Conservation (phyloP, 2,888 invertebrate genomes). For the Onthophagus sagittarius region DNA sequence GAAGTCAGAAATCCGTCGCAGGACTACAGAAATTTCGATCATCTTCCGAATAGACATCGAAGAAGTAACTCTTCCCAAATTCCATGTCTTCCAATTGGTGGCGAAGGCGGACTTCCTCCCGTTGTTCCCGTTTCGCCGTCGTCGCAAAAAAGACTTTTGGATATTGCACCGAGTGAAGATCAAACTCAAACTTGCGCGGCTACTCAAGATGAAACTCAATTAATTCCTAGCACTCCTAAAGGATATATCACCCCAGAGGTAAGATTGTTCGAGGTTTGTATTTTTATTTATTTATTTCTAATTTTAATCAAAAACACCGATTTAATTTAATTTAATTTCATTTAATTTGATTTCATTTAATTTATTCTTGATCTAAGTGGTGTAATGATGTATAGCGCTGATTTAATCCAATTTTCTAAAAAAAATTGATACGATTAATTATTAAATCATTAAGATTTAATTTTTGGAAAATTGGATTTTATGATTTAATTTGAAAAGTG, state of each 20-base stretch:
- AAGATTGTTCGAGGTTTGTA: constrained; percentile 33
- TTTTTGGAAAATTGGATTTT: neutral
- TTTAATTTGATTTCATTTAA: too few relatives aligned
- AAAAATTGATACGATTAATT: neutral
- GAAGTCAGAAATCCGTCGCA: constrained; percentile 65
- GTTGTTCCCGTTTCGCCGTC: constrained; percentile 41
- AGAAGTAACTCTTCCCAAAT: constrained; percentile 53
- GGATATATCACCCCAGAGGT: constrained; percentile 48
- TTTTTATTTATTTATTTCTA: neutral
- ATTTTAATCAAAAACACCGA: constrained; percentile 1
- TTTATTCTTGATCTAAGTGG: neutral
- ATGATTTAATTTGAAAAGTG: constrained; percentile 20
- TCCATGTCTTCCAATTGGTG: constrained; percentile 50
- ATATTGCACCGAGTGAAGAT: constrained; percentile 36
- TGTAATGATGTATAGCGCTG: neutral
- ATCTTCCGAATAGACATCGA: constrained; percentile 54
- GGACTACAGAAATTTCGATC: constrained; percentile 73
- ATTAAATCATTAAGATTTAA: neutral
- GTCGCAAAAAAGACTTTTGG: constrained; percentile 39
- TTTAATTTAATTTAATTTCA: too few relatives aligned
- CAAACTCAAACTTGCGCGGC: constrained; percentile 24
- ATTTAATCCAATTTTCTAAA: neutral
- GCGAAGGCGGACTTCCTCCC: constrained; percentile 39
- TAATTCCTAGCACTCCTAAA: constrained; percentile 43
- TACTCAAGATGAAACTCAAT: constrained; percentile 47